phyloP scores from a whole-genome alignment of 1,140 invertebrate genomes.

The Anagrus nilaparvatae region DNA sequence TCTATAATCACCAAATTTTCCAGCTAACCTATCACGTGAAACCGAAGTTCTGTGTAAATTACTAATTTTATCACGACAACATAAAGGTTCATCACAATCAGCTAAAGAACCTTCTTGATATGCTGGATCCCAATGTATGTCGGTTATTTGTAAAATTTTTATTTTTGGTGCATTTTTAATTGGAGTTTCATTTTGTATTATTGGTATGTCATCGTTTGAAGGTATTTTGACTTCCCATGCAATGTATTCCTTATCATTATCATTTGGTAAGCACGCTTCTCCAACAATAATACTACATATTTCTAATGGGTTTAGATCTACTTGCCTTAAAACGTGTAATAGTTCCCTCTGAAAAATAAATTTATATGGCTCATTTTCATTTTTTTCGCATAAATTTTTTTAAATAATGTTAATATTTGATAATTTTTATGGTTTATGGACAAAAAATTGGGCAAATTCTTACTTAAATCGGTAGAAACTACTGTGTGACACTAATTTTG shows the following conservation, averaged over 20 bases:
- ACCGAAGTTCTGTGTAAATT: constrained; percentile 64
- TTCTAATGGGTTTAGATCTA: constrained; percentile 69
- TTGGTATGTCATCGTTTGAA: too few species aligned
- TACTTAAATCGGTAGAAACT: too few species aligned
- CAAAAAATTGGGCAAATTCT: too few species aligned
- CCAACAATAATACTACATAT: constrained; percentile 86
- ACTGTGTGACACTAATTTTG: too few species aligned
- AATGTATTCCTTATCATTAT: too few species aligned
- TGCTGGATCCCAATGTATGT: constrained; percentile 87
- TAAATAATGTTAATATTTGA: too few species aligned
- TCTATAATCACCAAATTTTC: constrained; percentile 90
- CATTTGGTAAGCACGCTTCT: constrained; percentile 75
- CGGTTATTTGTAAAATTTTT: constrained; percentile 85
- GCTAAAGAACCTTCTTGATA: constrained; percentile 83
- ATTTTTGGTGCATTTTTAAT: constrained; percentile 64
- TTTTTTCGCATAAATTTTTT: too few species aligned
- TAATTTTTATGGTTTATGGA: too few species aligned
- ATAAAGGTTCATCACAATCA: constrained; percentile 80
- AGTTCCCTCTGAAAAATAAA: too few species aligned
- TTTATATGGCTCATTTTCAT: too few species aligned
- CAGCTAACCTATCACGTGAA: constrained; percentile 63
- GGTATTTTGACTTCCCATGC: too few species aligned
- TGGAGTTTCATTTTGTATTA: constrained; percentile 55
- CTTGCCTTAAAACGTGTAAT: constrained; percentile 65
- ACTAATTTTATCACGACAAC: constrained; percentile 72